Percentiles rank a stretch among this genome's conserved stretches.
Conservation (phyloP, 2,113 vertebrate species). For the Alethe diademata region DNA sequence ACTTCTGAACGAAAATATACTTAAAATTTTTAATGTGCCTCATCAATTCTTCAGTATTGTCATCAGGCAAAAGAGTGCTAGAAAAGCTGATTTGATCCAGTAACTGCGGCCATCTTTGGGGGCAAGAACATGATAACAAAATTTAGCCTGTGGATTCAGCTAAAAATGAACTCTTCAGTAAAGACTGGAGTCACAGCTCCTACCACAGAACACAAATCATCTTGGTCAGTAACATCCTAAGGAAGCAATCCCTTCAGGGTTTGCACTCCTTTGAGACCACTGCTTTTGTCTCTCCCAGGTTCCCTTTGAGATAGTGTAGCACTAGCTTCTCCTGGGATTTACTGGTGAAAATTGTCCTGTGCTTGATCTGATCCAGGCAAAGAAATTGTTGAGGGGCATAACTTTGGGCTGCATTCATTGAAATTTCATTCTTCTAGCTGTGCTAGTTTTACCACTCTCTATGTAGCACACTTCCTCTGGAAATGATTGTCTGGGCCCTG, state of each 20-base stretch:
- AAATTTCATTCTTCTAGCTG: background rate
- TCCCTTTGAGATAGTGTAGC: background rate
- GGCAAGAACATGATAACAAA: background rate
- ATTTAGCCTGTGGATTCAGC: background rate
- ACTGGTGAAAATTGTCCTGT: background rate
- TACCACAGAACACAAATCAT: background rate
- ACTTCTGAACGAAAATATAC: background rate
- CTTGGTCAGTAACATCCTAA: background rate
- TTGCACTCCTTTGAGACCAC: background rate
- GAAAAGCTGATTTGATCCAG: background rate
- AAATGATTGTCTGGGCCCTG: background rate
- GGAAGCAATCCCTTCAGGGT: background rate
- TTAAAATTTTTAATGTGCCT: background rate
- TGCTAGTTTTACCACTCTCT: background rate
- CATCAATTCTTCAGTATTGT: background rate
- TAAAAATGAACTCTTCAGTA: background rate
- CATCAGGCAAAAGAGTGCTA: background rate
- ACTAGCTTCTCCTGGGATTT: background rate
- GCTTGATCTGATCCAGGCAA: background rate
- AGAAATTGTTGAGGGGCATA: background rate
- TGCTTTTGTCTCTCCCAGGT: background rate
- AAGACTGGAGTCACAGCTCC: background rate
- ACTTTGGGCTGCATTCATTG: background rate
- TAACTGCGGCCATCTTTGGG: background rate
- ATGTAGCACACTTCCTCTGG: background rate